Evolutionary conservation across 2,797 vertebrate species (phyloP), one percentile per base, ranked within the genome.

Genomic region (Lates japonicus): DNA sequence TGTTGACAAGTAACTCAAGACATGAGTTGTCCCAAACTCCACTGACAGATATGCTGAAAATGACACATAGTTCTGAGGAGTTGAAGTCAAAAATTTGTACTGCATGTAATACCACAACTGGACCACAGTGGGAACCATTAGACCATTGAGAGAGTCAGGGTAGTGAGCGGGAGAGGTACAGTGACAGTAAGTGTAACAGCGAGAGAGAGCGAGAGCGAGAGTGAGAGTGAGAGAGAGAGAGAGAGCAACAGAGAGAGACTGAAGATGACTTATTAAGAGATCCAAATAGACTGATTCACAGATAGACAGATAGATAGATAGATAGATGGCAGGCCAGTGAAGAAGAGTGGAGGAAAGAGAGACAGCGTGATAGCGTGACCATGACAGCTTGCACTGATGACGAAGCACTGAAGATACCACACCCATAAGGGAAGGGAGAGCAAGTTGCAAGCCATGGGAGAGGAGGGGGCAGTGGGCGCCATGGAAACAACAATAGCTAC

Each of bases 61-160:
- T 72, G 87, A 74, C 82, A 70, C 48, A 62, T 78, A 74, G 78
- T 85, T 89, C 61, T 76, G 66, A 92, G 88, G 81, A 91, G 83
- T 54, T 7, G 51, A 63, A 82, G 68, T 83, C 63, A 85, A 65
- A 75, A 76, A 20, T 81, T 68, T 89, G 80, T 37, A 85, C 90
- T 87, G 78, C 82, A 86, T 78, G 83, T 91, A 85, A 89, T 85
- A 90, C 82, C 85, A 93, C 77, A 90, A 82, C 70, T 87, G 78
- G 80, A 83, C 88, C 90, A 88, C 87, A 92, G 90, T 82, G 84
- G 90, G 92, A 78, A 65, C 78, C 81, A 90, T 74, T 90, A 83
- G 76, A 89, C 85, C 88, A 88, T 74, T 86, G 63, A 92, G 69
- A 91, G 60, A 86, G 70, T 74, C 78, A 67, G 52, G 79, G 79